Base-by-base conservation (phyloP, 2,113 vertebrate species). In the Pollimyrus isidori region DNA sequence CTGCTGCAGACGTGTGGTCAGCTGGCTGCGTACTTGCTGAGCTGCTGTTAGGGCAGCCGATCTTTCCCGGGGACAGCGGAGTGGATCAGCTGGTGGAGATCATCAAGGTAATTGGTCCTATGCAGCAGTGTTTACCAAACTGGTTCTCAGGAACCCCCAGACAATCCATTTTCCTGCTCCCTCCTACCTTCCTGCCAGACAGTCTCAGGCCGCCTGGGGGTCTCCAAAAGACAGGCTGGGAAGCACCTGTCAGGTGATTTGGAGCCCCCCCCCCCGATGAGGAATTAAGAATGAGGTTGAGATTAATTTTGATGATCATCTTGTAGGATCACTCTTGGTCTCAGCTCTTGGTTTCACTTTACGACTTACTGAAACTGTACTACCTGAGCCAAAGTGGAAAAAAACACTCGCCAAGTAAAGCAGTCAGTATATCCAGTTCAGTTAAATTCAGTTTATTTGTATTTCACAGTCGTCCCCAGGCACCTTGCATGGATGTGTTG, bases 31-130 rank as follows among this genome's bases (percentile, higher is more conserved):
- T 99, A 89, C 94, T 99, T 93, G 98, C 98, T 88, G 98, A 99
- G 93, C 96, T 99, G 93, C 97, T 99, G 94, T 96, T 99, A 95
- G 98, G 98, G 93, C 98, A 99, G 94, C 98, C 98, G 4, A 99
- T 99, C 95, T 99, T 99, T 95, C 98, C 98, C 69, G 98, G 98
- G 85, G 98, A 99, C 96, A 99, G 98, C 90, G 98, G 98, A 92
- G 98, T 99, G 93, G 98, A 99, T 97, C 98, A 99, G 83, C 95
- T 99, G 97, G 98, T 99, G 91, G 98, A 99, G 95, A 99, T 99
- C 92, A 99, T 99, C 93, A 99, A 99, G 97, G 98, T 99, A 94
- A 21, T 62, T 42, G 30, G 4, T 0, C 30, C 6, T 56, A 21
- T 15, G 23, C 19, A 6, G 73, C 58, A 62, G n/a, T 26, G 58